phyloP scores from a whole-genome alignment of 2,888 invertebrate genomes.

The Drosophila rubida region DNA sequence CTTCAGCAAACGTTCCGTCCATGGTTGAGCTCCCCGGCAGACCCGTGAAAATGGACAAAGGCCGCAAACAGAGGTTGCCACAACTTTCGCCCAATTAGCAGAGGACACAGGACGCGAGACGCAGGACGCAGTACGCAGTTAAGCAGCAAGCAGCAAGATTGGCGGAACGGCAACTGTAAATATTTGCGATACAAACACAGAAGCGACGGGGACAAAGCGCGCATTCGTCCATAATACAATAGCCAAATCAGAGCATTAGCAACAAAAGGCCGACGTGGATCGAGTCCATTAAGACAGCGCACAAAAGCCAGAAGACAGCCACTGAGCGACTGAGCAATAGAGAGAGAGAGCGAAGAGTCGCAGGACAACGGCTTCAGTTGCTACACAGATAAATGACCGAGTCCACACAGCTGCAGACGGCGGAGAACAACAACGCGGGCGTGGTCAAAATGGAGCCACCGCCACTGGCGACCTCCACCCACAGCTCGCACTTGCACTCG shows the following conservation, averaged over 20 bases:
- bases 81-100: constrained; percentile 76
- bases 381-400: constrained; percentile 83
- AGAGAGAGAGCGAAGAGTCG: constrained; percentile 11
- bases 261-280: constrained; percentile 62
- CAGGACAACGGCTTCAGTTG: constrained; percentile 24
- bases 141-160: constrained; percentile 22
- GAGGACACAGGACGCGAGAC: constrained; percentile 17
- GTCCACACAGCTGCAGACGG: constrained; percentile 85
- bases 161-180: constrained; percentile 60
- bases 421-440: constrained; percentile 85
- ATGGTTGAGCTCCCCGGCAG: constrained; percentile 56
- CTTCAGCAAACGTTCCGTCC: constrained; percentile 64
- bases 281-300: constrained; percentile 66
- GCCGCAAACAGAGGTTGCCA: constrained; percentile 71
- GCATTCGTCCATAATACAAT: constrained; percentile 43
- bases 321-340: constrained; percentile 5
- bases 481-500: constrained; percentile 75
- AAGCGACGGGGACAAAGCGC: constrained; percentile 35
- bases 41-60: constrained; percentile 78
- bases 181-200: constrained; percentile 57
- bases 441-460: constrained; percentile 85
- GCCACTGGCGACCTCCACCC: constrained; percentile 85
- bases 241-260: constrained; percentile 57
- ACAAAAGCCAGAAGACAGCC: constrained; percentile 16
- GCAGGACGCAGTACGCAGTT: constrained; percentile 16